These are phyloP conservation scores for Heliconius congener DNA, from an alignment of 1,140 invertebrate genomes.

Conservation along the genomic window DNA sequence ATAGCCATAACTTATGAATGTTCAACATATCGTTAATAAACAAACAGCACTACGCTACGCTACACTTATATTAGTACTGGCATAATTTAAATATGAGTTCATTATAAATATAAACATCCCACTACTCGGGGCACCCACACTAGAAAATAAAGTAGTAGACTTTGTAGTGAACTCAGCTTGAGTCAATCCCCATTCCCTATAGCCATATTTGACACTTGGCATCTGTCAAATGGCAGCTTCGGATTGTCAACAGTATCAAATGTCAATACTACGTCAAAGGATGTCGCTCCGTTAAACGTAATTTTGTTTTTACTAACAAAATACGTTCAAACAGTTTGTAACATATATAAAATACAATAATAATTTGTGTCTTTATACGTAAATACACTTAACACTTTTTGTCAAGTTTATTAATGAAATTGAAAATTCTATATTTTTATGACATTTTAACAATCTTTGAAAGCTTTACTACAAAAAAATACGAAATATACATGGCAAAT, in stretches of 20 bases:
- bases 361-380: too few species aligned
- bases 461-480: too few species aligned
- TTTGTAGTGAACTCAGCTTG: slow-evolving; percentile 26
- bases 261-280: neutral
- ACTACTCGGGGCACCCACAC: slow-evolving; percentile 55
- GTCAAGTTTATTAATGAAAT: too few species aligned
- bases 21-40: slow-evolving; percentile 66
- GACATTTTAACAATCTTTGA: too few species aligned
- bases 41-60: slow-evolving; percentile 41
- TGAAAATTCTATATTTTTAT: too few species aligned
- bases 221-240: slow-evolving; percentile 16
- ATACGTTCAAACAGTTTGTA: too few species aligned
- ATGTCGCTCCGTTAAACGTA: neutral
- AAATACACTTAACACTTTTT: too few species aligned
- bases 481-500: neutral
- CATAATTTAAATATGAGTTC: slow-evolving; percentile 58
- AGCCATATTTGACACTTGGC: slow-evolving; percentile 16
- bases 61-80: slow-evolving; percentile 54
- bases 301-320: neutral
- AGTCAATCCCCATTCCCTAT: slow-evolving; percentile 27
- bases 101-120: slow-evolving; percentile 69
- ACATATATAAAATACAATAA: too few species aligned
- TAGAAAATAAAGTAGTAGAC: slow-evolving; percentile 42
- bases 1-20: slow-evolving; percentile 72
- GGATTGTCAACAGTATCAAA: slow-evolving; percentile 1